A percentile compares a stretch with the other conserved stretches of the same genome.
Evolutionary conservation across 2,797 vertebrate species (phyloP).

Genomic region (Xyrichtys novacula): DNA sequence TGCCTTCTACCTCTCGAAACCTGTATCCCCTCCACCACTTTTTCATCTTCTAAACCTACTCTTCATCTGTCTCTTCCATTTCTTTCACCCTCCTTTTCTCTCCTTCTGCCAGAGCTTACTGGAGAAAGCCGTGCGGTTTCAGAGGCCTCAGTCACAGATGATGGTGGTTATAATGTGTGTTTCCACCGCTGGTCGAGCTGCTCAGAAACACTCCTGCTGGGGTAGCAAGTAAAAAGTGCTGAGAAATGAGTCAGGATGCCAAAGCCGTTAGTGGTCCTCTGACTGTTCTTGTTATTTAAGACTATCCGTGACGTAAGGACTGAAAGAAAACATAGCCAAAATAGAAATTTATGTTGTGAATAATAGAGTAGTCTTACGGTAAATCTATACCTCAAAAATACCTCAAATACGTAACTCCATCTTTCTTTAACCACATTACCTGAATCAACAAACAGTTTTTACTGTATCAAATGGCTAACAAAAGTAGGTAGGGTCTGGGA

Average conservation of each 20-base stretch:
- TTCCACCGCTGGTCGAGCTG: slow-evolving; percentile 64
- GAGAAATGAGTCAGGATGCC: slow-evolving; percentile 62
- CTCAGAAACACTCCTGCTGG: slow-evolving; percentile 62
- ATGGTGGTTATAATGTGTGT: slow-evolving; percentile 59
- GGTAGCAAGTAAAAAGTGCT: slow-evolving; percentile 63
- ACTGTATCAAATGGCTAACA: too few relatives aligned
- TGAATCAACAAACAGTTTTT: too few relatives aligned
- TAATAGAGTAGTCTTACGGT: too few relatives aligned
- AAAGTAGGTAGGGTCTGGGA: too few relatives aligned
- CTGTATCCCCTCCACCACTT: slow-evolving; percentile 22
- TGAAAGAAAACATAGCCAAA: too few relatives aligned
- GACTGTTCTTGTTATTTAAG: slow-evolving; percentile 34
- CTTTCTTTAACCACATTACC: too few relatives aligned
- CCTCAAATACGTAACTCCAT: too few relatives aligned
- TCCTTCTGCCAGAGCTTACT: slow-evolving; percentile 36
- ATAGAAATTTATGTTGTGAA: too few relatives aligned
- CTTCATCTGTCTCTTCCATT: slow-evolving; percentile 23
- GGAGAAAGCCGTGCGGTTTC: slow-evolving; percentile 53
- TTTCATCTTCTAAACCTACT: slow-evolving; percentile 40
- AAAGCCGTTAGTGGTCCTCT: slow-evolving; percentile 35
- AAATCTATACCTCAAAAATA: too few relatives aligned
- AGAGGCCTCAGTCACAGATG: slow-evolving; percentile 59
- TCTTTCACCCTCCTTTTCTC: slow-evolving; percentile 21
- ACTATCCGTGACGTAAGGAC: slow-evolving; percentile 2
- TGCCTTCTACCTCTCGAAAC: slow-evolving; percentile 26